A percentile compares a stretch with the other conserved stretches of the same genome.
These are phyloP conservation scores for Recurvirostra avosetta DNA, from an alignment of 2,113 vertebrate genomes.

Conservation along the genomic window DNA sequence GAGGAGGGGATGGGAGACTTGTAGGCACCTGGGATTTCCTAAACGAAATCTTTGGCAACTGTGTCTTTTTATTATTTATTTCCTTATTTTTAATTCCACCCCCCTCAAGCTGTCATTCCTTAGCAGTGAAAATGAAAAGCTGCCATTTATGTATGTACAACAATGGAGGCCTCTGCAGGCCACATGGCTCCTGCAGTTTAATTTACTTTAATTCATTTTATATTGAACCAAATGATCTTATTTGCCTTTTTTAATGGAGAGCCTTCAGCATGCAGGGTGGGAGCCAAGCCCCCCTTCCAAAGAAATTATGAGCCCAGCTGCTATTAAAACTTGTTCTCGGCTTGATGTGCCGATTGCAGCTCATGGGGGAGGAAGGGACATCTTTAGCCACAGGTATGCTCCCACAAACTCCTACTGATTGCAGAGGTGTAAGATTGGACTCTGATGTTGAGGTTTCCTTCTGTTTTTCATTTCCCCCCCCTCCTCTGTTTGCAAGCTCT, in stretches of 20 bases:
- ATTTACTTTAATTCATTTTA: slow-evolving; percentile 81
- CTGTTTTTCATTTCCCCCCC: neutral
- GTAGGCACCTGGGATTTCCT: slow-evolving; percentile 60
- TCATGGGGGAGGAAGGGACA: neutral
- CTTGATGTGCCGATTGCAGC: neutral
- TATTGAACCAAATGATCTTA: slow-evolving; percentile 78
- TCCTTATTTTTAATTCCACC: slow-evolving; percentile 66
- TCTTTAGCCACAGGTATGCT: neutral
- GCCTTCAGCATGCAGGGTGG: slow-evolving; percentile 56
- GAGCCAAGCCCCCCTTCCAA: slow-evolving; percentile 50
- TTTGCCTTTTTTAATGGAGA: slow-evolving; percentile 74
- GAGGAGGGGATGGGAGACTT: slow-evolving; percentile 40
- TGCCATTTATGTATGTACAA: slow-evolving; percentile 44
- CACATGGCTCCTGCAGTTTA: slow-evolving; percentile 78
- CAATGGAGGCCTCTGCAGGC: slow-evolving; percentile 66
- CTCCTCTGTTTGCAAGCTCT: neutral
- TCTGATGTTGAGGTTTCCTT: neutral
- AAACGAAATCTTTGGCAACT: neutral
- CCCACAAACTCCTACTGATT: neutral
- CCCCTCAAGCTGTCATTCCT: slow-evolving; percentile 76
- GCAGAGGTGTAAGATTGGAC: neutral
- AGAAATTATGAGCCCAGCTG: slow-evolving; percentile 73
- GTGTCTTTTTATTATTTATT: slow-evolving; percentile 55
- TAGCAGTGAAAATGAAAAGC: slow-evolving; percentile 71
- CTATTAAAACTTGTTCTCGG: neutral